These are phyloP conservation scores for Telmatherina bonti DNA, from an alignment of 2,797 vertebrate species.

Conservation along the genomic window DNA sequence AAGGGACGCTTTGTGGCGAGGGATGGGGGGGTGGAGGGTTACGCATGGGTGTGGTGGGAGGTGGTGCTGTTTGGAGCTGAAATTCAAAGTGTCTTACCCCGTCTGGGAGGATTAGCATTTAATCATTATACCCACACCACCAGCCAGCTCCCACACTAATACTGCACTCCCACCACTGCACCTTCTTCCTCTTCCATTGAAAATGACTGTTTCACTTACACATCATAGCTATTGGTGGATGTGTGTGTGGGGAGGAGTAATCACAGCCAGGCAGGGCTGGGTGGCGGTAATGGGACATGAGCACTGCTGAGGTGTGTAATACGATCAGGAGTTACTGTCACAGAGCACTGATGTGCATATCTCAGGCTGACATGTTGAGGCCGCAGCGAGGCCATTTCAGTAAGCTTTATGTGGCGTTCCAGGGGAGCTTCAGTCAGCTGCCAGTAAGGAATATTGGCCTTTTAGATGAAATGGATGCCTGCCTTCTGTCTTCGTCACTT, in stretches of 20 bases:
- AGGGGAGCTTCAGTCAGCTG: slow-evolving; percentile 63
- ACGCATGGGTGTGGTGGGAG: slow-evolving; percentile 20
- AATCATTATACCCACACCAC: slow-evolving; percentile 58
- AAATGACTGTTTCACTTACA: slow-evolving; percentile 74
- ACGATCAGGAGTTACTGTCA: slow-evolving; percentile 82
- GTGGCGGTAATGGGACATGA: slow-evolving; percentile 76
- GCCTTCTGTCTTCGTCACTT: slow-evolving; percentile 68
- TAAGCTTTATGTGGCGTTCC: slow-evolving; percentile 77
- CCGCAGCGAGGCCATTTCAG: slow-evolving; percentile 69
- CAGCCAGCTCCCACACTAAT: slow-evolving; percentile 53
- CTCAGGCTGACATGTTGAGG: slow-evolving; percentile 79
- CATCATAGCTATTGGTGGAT: slow-evolving; percentile 62
- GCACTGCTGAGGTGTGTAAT: slow-evolving; percentile 82
- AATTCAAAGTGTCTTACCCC: slow-evolving; percentile 69
- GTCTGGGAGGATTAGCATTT: slow-evolving; percentile 77
- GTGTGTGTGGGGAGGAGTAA: slow-evolving; percentile 55
- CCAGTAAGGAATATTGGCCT: slow-evolving; percentile 68
- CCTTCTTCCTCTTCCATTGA: slow-evolving; percentile 47
- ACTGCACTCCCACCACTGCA: slow-evolving; percentile 40
- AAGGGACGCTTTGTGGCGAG: slow-evolving; percentile 73
- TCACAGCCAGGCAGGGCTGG: slow-evolving; percentile 66
- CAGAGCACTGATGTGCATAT: slow-evolving; percentile 78
- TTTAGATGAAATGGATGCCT: slow-evolving; percentile 73
- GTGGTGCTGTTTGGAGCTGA: slow-evolving; percentile 54
- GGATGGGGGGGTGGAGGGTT: slow-evolving; percentile 34